A percentile compares a stretch with the other conserved stretches of the same genome.
These are phyloP conservation scores for Pseudolycoriella hygida DNA, from an alignment of 2,888 invertebrate genomes.

Conservation along the genomic window DNA sequence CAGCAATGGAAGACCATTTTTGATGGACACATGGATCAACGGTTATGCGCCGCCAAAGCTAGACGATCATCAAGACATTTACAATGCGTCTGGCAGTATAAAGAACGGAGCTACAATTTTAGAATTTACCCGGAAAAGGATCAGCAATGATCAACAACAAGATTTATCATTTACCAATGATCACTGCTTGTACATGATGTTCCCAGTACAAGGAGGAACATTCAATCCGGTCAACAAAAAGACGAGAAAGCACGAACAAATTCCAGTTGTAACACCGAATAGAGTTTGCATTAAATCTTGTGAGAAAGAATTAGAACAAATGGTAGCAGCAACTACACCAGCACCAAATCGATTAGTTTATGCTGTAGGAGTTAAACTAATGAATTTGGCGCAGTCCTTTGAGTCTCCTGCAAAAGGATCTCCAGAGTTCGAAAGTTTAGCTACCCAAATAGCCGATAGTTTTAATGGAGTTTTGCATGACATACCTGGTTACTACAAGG, in stretches of 20 bases:
- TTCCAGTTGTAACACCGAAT: conserved; percentile 53
- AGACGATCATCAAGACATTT: conserved; percentile 57
- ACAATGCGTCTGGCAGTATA: conserved; percentile 46
- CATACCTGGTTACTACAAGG: conserved; percentile 53
- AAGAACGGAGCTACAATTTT: conserved; percentile 61
- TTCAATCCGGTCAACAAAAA: conserved; percentile 73
- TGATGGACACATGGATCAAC: conserved; percentile 77
- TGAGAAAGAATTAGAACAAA: conserved; percentile 36
- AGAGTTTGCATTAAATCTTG: conserved; percentile 72
- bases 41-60: conserved; percentile 60
- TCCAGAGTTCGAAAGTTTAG: conserved; percentile 52
- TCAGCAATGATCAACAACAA: conserved; percentile 35
- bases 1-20: conserved; percentile 55
- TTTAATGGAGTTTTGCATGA: conserved; percentile 41
- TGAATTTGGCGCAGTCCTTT: conserved; percentile 61
- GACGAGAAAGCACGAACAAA: conserved; percentile 58
- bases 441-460: conserved; percentile 43
- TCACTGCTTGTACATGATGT: conserved; percentile 73
- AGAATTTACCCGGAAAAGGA: conserved; percentile 59
- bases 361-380: conserved; percentile 52
- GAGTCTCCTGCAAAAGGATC: conserved; percentile 53
- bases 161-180: conserved; percentile 69
- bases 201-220: conserved; percentile 65
- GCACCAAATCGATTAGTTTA: conserved; percentile 50
- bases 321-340: conserved; percentile 29